phyloP scores from a whole-genome alignment of 2,797 vertebrate genomes.

The Poeciliopsis turneri region DNA sequence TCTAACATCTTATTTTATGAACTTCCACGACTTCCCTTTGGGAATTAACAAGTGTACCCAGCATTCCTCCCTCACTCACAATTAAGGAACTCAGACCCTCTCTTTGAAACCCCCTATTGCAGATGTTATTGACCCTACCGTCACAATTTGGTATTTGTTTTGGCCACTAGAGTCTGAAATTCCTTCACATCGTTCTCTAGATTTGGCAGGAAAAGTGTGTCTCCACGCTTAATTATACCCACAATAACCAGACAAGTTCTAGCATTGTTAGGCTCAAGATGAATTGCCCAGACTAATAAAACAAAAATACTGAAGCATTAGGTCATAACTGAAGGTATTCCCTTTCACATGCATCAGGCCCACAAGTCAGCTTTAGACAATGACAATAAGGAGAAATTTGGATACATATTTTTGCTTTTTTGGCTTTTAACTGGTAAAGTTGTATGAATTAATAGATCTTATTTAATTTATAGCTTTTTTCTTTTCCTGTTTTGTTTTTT shows the following conservation, averaged over 20 bases:
- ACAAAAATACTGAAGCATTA: slow-evolving; percentile 12
- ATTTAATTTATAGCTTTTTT: neutral
- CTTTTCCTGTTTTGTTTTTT: slow-evolving; percentile 18
- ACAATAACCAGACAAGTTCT: slow-evolving; percentile 45
- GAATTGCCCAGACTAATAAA: slow-evolving; percentile 25
- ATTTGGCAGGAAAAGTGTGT: slow-evolving; percentile 40
- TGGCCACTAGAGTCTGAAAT: slow-evolving; percentile 52
- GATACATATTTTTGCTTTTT: slow-evolving; percentile 9
- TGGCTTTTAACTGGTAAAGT: slow-evolving; percentile 18
- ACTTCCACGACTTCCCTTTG: neutral
- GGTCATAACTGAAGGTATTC: slow-evolving; percentile 29
- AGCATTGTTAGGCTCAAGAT: slow-evolving; percentile 42
- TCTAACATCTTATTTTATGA: neutral
- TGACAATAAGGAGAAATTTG: slow-evolving; percentile 17
- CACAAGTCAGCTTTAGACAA: slow-evolving; percentile 3
- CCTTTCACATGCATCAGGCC: neutral
- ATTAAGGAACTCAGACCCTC: slow-evolving; percentile 20
- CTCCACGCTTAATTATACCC: slow-evolving; percentile 41
- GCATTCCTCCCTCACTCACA: slow-evolving; percentile 18
- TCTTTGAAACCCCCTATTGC: slow-evolving; percentile 48
- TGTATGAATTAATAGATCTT: slow-evolving; percentile 12
- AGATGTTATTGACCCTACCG: slow-evolving; percentile 59
- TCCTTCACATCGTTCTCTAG: slow-evolving; percentile 36
- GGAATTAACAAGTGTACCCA: slow-evolving; percentile 22
- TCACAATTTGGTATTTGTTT: slow-evolving; percentile 61